Percentiles rank a stretch among this genome's conserved stretches.
Evolutionary conservation across 2,113 vertebrate species (phyloP).

Genomic region (Oreocharis arfaki): DNA sequence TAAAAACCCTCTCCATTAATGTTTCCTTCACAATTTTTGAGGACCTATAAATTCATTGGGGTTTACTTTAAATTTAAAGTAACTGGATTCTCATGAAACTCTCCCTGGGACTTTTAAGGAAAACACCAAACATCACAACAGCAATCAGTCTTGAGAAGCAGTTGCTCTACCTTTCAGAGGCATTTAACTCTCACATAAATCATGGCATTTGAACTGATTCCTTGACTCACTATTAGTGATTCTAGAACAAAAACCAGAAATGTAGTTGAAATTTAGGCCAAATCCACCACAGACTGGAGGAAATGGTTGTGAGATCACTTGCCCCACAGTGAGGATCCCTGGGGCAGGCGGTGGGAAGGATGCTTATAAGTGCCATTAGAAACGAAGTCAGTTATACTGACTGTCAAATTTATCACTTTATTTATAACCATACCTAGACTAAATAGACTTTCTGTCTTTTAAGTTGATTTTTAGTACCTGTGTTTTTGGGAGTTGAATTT

Average conservation of each 20-base stretch:
- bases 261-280: constrained; percentile 18
- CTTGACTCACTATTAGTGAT: constrained; percentile 18
- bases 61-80: constrained; percentile 31
- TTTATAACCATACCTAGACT: not conserved
- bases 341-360: not conserved
- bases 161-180: constrained; percentile 32
- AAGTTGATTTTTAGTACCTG: not conserved
- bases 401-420: not conserved
- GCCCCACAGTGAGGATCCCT: not conserved
- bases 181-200: constrained; percentile 50
- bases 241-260: constrained; percentile 21
- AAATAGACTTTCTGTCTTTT: not conserved
- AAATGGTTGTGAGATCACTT: constrained; percentile 30
- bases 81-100: constrained; percentile 43
- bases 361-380: not conserved
- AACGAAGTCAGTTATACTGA: not conserved
- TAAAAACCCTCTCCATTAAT: not conserved
- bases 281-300: constrained; percentile 4
- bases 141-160: constrained; percentile 22
- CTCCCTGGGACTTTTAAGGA: constrained; percentile 39
- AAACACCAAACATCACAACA: constrained; percentile 9
- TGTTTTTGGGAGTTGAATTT: not conserved
- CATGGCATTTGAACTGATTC: not conserved
- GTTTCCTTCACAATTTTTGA: constrained; percentile 9
- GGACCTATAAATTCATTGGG: constrained; percentile 6